Conservation (phyloP, 2,888 invertebrate species). For the Chalcosyrphus nemorum region DNA sequence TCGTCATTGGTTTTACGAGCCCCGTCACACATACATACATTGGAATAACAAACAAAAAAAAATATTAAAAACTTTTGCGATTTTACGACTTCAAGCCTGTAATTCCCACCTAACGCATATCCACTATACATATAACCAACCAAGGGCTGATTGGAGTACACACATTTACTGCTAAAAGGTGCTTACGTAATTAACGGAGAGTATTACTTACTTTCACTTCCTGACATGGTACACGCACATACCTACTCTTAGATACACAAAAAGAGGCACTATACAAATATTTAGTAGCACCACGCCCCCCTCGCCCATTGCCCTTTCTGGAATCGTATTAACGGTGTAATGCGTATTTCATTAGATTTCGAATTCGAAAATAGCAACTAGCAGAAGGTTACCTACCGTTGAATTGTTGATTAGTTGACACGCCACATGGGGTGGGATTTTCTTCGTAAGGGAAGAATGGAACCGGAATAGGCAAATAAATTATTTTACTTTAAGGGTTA, state of each 20-base stretch:
- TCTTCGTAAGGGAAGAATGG: background rate
- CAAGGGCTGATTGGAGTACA: conserved; percentile 21
- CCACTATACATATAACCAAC: background rate
- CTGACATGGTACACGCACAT: conserved; percentile 43
- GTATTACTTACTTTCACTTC: conserved; percentile 64
- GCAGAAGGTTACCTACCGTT: conserved; percentile 34
- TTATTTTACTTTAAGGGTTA: conserved; percentile 35
- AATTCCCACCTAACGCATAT: background rate
- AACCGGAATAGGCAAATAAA: conserved; percentile 62
- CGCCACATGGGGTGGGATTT: conserved; percentile 12
- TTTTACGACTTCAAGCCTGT: background rate
- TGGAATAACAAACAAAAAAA: background rate
- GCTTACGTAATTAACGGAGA: conserved; percentile 53
- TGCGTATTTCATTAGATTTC: conserved; percentile 52
- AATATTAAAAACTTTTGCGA: conserved; percentile 8
- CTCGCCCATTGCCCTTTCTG: background rate
- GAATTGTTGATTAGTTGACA: conserved; percentile 68
- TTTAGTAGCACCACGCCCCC: background rate
- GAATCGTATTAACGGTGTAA: conserved; percentile 26
- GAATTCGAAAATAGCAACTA: conserved; percentile 36
- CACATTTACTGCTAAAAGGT: conserved; percentile 45
- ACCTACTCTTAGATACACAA: background rate
- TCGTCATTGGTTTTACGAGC: conserved; percentile 24
- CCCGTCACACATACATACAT: background rate
- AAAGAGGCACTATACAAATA: conserved; percentile 10